A percentile compares a stretch with the other conserved stretches of the same genome.
Evolutionary conservation across 2,113 vertebrate species (phyloP).

Genomic region (Myotis brandtii): DNA sequence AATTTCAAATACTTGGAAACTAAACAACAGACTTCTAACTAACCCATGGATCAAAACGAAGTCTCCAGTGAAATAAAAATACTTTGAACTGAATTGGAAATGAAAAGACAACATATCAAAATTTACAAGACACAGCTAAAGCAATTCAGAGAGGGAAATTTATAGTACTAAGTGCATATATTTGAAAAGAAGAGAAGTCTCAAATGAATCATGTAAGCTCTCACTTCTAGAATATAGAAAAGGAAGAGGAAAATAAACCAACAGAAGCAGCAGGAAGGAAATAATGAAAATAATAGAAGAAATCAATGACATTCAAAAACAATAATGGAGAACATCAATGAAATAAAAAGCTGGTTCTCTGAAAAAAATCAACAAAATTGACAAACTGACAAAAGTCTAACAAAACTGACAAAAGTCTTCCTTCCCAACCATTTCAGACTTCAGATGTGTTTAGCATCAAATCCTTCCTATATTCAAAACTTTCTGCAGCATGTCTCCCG

Average conservation of each 20-base stretch:
- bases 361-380: not conserved
- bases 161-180: not conserved
- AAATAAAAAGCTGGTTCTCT: not conserved
- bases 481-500: not conserved
- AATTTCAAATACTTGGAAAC: not conserved
- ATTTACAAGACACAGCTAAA: not conserved
- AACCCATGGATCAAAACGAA: not conserved
- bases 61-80: not conserved
- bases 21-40: not conserved
- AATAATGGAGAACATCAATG: not conserved
- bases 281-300: not conserved
- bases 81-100: not conserved
- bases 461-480: not conserved
- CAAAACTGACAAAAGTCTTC: not conserved
- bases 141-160: not conserved
- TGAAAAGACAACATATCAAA: not conserved
- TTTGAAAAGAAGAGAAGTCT: conserved; percentile 2
- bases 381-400: not conserved
- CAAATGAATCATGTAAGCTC: not conserved
- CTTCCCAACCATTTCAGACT: not conserved
- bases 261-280: not conserved
- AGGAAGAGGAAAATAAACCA: not conserved
- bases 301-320: not conserved
- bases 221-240: not conserved
- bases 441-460: not conserved